A percentile compares a stretch with the other conserved stretches of the same genome.
phyloP scores from a whole-genome alignment of 2,888 invertebrate genomes.

The Norana najaformis region DNA sequence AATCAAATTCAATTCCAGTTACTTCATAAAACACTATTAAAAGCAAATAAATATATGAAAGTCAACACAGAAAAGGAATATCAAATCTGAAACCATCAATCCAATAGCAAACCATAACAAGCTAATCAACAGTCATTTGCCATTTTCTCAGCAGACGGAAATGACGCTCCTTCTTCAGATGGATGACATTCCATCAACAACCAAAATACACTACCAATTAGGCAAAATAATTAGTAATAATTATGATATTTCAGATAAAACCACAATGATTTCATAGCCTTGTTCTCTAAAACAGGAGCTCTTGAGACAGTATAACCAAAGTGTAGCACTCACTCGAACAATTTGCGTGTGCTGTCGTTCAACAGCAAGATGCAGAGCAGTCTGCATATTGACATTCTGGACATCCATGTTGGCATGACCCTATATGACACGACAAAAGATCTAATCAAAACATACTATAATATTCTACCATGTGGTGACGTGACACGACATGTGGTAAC shows the following conservation, averaged over 20 bases:
- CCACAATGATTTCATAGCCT: not conserved
- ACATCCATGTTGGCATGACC: constrained; percentile 92
- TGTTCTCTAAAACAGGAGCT: too few species aligned
- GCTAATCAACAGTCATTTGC: not conserved
- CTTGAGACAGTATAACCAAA: not conserved
- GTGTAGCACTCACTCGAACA: constrained; percentile 78
- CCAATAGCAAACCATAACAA: not conserved
- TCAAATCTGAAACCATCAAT: not conserved
- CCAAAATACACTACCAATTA: not conserved
- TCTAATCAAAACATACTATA: too few species aligned
- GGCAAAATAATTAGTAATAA: not conserved
- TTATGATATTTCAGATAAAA: not conserved
- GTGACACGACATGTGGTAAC: too few species aligned
- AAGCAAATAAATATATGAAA: not conserved
- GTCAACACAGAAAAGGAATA: not conserved
- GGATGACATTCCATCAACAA: not conserved
- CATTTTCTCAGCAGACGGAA: not conserved
- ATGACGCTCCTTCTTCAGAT: not conserved
- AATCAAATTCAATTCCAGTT: constrained; percentile 25
- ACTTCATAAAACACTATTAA: not conserved
- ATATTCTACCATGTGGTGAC: too few species aligned
- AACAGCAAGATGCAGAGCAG: constrained; percentile 80
- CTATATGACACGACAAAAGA: constrained; percentile 46
- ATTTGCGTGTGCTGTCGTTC: constrained; percentile 97
- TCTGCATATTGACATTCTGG: constrained; percentile 88